Conservation (phyloP, 2,797 vertebrate species). For the Paedocypris micromegethes region DNA sequence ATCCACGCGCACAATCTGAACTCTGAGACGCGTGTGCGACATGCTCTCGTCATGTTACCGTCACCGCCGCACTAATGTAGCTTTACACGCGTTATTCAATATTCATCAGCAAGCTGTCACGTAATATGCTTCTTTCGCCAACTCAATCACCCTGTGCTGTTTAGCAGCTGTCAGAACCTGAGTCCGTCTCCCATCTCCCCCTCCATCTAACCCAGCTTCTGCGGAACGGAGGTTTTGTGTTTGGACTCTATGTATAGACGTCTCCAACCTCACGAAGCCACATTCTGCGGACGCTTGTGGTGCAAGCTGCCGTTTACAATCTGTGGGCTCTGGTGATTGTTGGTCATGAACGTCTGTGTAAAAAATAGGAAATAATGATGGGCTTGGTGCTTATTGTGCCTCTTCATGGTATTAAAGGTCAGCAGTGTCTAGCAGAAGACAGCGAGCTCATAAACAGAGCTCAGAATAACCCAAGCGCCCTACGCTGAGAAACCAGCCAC, state of each 20-base stretch:
- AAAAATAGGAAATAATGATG: conserved; percentile 57
- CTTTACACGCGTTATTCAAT: conserved; percentile 58
- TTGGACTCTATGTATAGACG: conserved; percentile 50
- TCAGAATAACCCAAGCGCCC: conserved; percentile 37
- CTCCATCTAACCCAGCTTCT: conserved; percentile 38
- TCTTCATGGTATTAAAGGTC: conserved; percentile 52
- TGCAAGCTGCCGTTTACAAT: conserved; percentile 47
- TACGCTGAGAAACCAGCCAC: conserved; percentile 31
- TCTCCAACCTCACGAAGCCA: conserved; percentile 42
- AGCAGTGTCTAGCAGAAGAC: conserved; percentile 38
- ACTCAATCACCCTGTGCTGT: conserved; percentile 49
- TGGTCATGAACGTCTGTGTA: conserved; percentile 47
- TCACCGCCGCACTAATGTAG: conserved; percentile 40
- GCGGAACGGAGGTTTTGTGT: conserved; percentile 48
- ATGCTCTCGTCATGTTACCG: conserved; percentile 43
- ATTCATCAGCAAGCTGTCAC: conserved; percentile 68
- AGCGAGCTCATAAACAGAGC: conserved; percentile 26
- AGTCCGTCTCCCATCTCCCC: conserved; percentile 30
- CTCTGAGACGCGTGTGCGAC: conserved; percentile 16
- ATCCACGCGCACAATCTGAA: conserved; percentile 31
- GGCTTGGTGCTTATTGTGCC: conserved; percentile 50
- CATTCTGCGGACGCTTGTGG: conserved; percentile 49
- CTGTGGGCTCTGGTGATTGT: conserved; percentile 49
- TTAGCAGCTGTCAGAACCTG: conserved; percentile 62
- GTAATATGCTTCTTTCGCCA: conserved; percentile 59